phyloP scores from a whole-genome alignment of 1,140 invertebrate genomes.

The Colletes gigas region DNA sequence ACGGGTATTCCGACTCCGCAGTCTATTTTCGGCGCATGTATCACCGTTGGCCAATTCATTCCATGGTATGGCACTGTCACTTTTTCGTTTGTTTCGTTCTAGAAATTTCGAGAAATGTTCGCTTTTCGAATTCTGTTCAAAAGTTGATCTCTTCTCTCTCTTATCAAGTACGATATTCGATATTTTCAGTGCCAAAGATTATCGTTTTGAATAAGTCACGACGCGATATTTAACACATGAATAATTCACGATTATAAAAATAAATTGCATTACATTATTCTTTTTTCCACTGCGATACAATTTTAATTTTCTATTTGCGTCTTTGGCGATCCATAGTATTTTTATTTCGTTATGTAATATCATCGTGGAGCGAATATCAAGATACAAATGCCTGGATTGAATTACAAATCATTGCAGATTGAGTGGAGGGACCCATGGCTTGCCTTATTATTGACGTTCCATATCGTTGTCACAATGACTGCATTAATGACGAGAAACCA shows the following conservation, averaged over 20 bases:
- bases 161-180: neutral
- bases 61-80: neutral
- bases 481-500: slow-evolving; percentile 91
- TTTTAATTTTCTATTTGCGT: neutral
- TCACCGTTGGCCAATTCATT: neutral
- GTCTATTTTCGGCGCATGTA: slow-evolving; percentile 2
- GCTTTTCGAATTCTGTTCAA: neutral
- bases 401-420: slow-evolving; percentile 84
- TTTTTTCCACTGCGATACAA: neutral
- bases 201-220: neutral
- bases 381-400: neutral
- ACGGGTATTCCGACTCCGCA: neutral
- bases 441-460: slow-evolving; percentile 87
- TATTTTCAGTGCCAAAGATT: neutral
- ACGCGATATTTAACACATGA: neutral
- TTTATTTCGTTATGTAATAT: neutral
- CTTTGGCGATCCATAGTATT: neutral
- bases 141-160: neutral
- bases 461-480: slow-evolving; percentile 88
- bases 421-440: slow-evolving; percentile 95
- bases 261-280: neutral
- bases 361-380: neutral
- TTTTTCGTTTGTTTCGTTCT: neutral
- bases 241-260: neutral
- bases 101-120: neutral